A percentile compares a stretch with the other conserved stretches of the same genome.
Evolutionary conservation across 2,888 invertebrate species (phyloP).

Genomic region (Drosophila eohydei): DNA sequence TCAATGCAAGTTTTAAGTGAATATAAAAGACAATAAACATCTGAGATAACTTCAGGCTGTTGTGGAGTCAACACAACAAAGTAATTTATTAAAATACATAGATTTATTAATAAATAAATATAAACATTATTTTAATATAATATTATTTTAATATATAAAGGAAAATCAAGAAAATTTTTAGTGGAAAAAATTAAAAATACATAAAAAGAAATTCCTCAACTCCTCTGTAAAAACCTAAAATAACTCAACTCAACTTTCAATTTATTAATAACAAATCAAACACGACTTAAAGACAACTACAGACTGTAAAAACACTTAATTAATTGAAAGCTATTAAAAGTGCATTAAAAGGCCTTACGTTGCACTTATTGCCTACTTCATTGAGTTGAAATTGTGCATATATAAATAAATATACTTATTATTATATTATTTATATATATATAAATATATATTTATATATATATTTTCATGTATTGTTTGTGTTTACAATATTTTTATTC

Average conservation of each 20-base stretch:
- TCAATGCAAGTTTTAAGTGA: too few relatives aligned
- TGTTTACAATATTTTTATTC: neutral
- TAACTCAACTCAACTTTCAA: neutral
- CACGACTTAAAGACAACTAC: conserved; percentile 18
- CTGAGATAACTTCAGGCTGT: too few relatives aligned
- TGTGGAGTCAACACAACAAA: too few relatives aligned
- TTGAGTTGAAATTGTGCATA: neutral
- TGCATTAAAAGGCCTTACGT: conserved; percentile 15
- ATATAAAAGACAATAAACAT: too few relatives aligned
- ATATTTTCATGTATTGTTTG: neutral
- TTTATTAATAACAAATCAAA: neutral
- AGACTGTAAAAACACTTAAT: conserved; percentile 35
- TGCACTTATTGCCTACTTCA: conserved; percentile 8
- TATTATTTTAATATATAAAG: too few relatives aligned
- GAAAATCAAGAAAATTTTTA: too few relatives aligned
- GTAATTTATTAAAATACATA: too few relatives aligned
- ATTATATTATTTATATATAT: neutral
- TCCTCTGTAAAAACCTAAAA: neutral
- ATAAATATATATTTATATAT: neutral
- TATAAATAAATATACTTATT: neutral
- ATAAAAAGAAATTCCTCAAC: neutral
- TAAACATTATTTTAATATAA: too few relatives aligned
- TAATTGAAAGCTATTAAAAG: conserved; percentile 23
- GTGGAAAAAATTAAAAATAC: neutral
- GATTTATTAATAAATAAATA: too few relatives aligned